Evolutionary conservation across 1,140 invertebrate species (phyloP), one percentile per base, ranked within the genome.

Genomic region (Drosophila ficusphila): DNA sequence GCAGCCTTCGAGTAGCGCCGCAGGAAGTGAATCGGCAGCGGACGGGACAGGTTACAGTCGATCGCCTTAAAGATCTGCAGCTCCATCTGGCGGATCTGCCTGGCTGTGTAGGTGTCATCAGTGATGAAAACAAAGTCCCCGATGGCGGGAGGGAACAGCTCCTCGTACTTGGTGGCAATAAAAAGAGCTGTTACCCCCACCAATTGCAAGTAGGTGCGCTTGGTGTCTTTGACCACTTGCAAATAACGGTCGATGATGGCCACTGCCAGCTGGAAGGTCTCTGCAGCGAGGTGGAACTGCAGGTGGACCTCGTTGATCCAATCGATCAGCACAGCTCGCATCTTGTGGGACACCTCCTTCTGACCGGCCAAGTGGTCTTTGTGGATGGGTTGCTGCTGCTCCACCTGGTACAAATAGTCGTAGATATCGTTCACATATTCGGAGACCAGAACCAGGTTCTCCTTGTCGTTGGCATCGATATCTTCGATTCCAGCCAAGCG

Each of bases 101-200:
- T 81, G 76, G 95, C 96, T 0, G 94, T 94, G 88, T 97, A 99
- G 0, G 97, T 95, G 91, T 97, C 95, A 91, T 98, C 98, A 12
- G 97, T 97, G 36, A 99, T 97, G 82, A 96, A 98, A 5, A 97
- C 95, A 93, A 98, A 99, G 91, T 99, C 98, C 1, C 92, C 92
- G 23, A 99, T 94, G 52, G 97, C 96, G 2, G 98, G 97, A 4
- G 96, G 94, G 79, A 96, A 97, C 88, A 98, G 96, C 93, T 99
- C 98, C 92, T 99, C 98, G 88, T 98, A 99, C 91, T 99, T 99
- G 74, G 95, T 95, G 8, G 98, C 97, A 58, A 99, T 95, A 73
- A 98, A 96, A 94, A 99, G 95, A 0, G 97, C 95, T 2, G 97
- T 95, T 0, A 98, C 95, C 0, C 98, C 98, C 33, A 99, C 96